Conservation (phyloP, 2,113 vertebrate genomes). For the Pica pica region DNA sequence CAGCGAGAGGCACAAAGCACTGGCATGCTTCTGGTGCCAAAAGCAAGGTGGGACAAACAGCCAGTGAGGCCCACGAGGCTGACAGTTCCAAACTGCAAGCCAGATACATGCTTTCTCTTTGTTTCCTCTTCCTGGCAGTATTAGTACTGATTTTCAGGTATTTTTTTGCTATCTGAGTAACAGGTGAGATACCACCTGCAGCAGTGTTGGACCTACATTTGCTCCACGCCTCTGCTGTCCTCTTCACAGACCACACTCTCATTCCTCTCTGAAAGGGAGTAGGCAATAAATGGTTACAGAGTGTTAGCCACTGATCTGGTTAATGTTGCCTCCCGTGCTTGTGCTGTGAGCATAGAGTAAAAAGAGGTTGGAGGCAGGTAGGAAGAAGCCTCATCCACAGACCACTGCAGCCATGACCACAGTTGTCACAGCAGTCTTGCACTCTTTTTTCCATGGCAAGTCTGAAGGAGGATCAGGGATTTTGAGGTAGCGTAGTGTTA, state of each 20-base stretch:
- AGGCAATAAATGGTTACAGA: neutral
- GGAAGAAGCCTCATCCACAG: neutral
- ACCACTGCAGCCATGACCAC: neutral
- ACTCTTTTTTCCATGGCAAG: neutral
- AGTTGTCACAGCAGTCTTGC: neutral
- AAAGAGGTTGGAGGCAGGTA: neutral
- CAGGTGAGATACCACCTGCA: neutral
- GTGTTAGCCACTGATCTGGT: neutral
- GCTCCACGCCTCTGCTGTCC: neutral
- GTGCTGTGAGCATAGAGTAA: neutral
- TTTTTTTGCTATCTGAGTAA: neutral
- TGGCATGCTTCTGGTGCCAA: neutral
- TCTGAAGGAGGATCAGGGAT: neutral
- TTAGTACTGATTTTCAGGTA: neutral
- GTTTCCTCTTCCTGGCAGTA: neutral
- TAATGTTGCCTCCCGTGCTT: neutral
- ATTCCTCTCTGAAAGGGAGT: neutral
- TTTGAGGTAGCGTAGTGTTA: rapidly evolving
- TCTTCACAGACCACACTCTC: neutral
- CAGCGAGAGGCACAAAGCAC: neutral
- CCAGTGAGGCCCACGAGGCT: rapidly evolving
- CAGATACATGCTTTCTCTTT: neutral
- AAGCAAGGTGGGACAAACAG: neutral
- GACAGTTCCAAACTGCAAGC: neutral
- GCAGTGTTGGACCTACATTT: neutral